Evolutionary conservation across 2,888 invertebrate genomes (phyloP).

Genomic region (Epinotia ramella): DNA sequence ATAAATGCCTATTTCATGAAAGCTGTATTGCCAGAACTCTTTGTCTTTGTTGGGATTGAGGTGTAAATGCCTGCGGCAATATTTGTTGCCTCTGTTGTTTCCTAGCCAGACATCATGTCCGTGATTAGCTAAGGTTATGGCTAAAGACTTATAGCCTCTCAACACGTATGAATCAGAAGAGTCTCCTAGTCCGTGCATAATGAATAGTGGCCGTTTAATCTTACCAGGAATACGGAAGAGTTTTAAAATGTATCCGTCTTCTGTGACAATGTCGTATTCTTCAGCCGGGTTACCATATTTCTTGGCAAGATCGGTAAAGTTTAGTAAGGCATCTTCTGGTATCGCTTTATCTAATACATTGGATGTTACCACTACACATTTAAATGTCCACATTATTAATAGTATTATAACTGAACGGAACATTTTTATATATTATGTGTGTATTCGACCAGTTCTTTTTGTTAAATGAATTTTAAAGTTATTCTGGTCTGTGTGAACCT

Average conservation of each 20-base stretch:
- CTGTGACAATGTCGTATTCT: slow-evolving; percentile 30
- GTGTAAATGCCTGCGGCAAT: slow-evolving; percentile 79
- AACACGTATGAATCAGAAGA: slow-evolving; percentile 59
- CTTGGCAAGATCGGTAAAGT: slow-evolving; percentile 15
- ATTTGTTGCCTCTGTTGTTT: slow-evolving; percentile 85
- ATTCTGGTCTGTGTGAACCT: not conserved
- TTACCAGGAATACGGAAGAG: slow-evolving; percentile 32
- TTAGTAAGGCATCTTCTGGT: slow-evolving; percentile 34
- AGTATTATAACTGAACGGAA: not conserved
- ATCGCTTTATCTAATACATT: not conserved
- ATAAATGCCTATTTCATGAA: slow-evolving; percentile 88
- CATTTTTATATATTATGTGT: slow-evolving; percentile 1
- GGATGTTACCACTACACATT: not conserved
- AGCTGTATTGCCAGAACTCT: slow-evolving; percentile 83
- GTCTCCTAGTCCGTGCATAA: slow-evolving; percentile 62
- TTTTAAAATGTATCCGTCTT: slow-evolving; percentile 37
- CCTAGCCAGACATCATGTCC: slow-evolving; percentile 78
- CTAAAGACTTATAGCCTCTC: slow-evolving; percentile 56
- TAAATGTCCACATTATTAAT: not conserved
- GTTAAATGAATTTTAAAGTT: not conserved
- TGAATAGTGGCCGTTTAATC: slow-evolving; percentile 51
- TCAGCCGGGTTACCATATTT: slow-evolving; percentile 33
- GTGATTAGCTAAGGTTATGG: slow-evolving; percentile 65
- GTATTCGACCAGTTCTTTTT: not conserved
- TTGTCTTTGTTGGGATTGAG: slow-evolving; percentile 63